Evolutionary conservation across 2,888 invertebrate species (phyloP), one percentile per base, ranked within the genome.

Genomic region (Pyrgus malvae): DNA sequence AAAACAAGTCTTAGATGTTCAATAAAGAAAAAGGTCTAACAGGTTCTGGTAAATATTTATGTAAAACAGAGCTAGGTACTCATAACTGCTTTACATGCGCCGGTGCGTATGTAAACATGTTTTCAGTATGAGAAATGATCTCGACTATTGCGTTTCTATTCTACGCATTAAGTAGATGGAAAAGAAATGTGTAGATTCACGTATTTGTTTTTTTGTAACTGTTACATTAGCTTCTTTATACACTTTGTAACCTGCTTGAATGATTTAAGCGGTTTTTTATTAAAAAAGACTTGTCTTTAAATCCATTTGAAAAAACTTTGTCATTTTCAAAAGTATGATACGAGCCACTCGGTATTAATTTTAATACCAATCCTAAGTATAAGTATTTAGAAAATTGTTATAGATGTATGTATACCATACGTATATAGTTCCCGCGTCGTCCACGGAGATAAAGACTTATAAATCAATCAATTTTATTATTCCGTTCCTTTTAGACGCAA

Each of bases 51-150:
- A 1, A 40, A 21, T 21, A 40, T 21, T 40, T 40, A 40, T 40
- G 23, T 40, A 21, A 41, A 25, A 41, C 25, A 12, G 40, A 3
- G 23, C 12, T 11, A n/a, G n/a, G 21, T 21, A 40, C 21, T 40
- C 21, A 40, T 40, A 23, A 40, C 14, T n/a, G 3, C 21, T 40
- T 40, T 14, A 40, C 21, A 40, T 23, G 40, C 40, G 23, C 23
- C 40, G 9, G 40, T 40, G 40, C 21, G 14, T 21, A 12, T 14
- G 12, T 9, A 23, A 40, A 40, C 40, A 14, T 12, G 40, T 40
- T 40, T 40, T 14, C 40, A 40, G 23, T 40, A 23, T 23, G 23
- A 40, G 40, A 40, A 40, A 40, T 40, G 23, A 40, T 40, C 23
- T 40, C 23, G 40, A 23, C 23, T 33, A 33, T 40, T 23, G 23